Evolutionary conservation across 2,113 vertebrate genomes (phyloP).

Genomic region (Toxostoma redivivum): DNA sequence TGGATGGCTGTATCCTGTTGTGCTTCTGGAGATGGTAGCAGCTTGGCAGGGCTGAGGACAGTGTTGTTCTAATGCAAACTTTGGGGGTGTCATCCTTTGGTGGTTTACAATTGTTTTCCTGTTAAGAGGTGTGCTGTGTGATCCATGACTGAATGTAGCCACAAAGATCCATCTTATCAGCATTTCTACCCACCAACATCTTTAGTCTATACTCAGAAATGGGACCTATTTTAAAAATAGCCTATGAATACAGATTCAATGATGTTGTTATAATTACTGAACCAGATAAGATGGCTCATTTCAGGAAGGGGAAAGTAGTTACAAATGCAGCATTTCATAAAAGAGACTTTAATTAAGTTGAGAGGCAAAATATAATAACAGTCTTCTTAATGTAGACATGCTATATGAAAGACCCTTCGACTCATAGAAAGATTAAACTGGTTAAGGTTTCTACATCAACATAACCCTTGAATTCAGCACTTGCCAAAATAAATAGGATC

Average conservation of each 20-base stretch:
- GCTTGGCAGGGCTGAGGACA: neutral
- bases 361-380: conserved; percentile 26
- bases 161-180: neutral
- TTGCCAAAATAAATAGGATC: neutral
- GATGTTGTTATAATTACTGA: conserved; percentile 42
- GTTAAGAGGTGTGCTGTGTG: neutral
- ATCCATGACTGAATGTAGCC: neutral
- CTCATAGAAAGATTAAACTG: neutral
- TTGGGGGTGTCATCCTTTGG: neutral
- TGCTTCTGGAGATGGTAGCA: neutral
- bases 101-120: neutral
- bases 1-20: neutral
- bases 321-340: conserved; percentile 28
- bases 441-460: neutral
- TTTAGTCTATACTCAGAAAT: neutral
- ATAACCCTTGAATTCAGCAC: neutral
- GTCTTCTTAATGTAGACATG: neutral
- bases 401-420: neutral
- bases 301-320: conserved; percentile 22
- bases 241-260: conserved; percentile 19
- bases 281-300: conserved; percentile 45
- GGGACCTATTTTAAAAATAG: conserved; percentile 35
- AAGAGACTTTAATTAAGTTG: conserved; percentile 43
- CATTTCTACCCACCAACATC: conserved; percentile 20
- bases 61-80: neutral